phyloP scores from a whole-genome alignment of 1,140 invertebrate genomes.

The Pemphigus obesinymphae region DNA sequence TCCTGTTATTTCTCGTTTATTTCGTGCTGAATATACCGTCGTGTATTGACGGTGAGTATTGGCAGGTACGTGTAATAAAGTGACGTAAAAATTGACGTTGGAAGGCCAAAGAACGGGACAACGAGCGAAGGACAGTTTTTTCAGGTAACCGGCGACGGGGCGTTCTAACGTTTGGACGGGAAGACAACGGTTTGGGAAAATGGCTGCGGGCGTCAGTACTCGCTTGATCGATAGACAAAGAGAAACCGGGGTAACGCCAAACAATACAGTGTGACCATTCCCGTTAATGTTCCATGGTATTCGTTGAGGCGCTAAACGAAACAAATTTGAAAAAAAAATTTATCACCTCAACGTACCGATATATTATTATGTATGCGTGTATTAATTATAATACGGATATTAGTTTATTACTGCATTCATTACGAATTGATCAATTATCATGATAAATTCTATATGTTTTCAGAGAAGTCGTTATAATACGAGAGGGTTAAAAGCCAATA shows the following conservation, averaged over 20 bases:
- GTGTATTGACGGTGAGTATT: not conserved
- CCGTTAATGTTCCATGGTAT: not conserved
- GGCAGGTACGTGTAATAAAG: not conserved
- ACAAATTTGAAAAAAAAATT: too few species aligned
- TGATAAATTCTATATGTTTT: too few species aligned
- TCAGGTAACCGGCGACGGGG: too few species aligned
- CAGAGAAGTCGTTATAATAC: too few species aligned
- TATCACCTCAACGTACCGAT: too few species aligned
- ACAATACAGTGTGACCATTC: slow-evolving; percentile 1
- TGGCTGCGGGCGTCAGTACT: not conserved
- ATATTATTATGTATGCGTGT: too few species aligned
- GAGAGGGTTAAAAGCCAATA: too few species aligned
- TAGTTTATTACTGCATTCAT: too few species aligned
- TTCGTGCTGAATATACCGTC: not conserved
- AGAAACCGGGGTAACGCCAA: slow-evolving; percentile 16
- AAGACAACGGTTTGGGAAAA: not conserved
- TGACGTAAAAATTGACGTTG: not conserved
- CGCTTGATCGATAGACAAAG: not conserved
- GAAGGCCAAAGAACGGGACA: too few species aligned
- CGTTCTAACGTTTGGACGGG: not conserved
- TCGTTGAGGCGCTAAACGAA: too few species aligned
- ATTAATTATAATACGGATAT: too few species aligned
- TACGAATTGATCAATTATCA: too few species aligned
- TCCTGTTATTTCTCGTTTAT: not conserved
- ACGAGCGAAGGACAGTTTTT: not conserved